Evolutionary conservation across 2,113 vertebrate species (phyloP), one percentile per base, ranked within the genome.

Genomic region (Cichladusa arquata): DNA sequence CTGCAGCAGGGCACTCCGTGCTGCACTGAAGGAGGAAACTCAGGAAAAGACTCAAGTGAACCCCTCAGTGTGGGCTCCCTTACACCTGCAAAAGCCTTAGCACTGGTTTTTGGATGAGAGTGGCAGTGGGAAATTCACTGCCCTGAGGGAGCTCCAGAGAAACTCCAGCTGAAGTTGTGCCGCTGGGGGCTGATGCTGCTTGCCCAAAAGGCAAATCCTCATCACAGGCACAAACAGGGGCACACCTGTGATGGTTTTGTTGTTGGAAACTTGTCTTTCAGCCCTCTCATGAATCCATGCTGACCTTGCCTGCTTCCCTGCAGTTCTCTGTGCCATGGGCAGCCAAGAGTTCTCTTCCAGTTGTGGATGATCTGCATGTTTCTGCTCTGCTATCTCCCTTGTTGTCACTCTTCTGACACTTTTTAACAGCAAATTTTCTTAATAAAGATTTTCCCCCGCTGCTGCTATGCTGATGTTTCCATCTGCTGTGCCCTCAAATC

Each of bases 1-100:
- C 2, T 2, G 33, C 58, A 38, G 26, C 12, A 6, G 36, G 4
- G 28, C 1, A 1, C 45, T 47, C 0, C 0, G 3, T 48, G 33
- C 65, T 34, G 54, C 14, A 18, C 24, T 26, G 23, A 5, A 77
- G 34, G 33, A n/a, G 67, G 8, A 64, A 71, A 40, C 14, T 22
- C 14, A 10, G 23, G 31, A 31, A 36, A 40, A 42, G 13, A 20
- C 16, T 78, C 9, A 19, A 1, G 0, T 40, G 47, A 61, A 19
- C 51, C 31, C 29, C 23, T 11, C 31, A 12, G 5, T 8, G 44
- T 72, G 58, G 24, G n/a, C 29, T 53, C 36, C 36, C 53, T 67
- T 1, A 4, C 6, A 13, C 44, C 38, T 81, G 51, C 10, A 44
- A 31, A 22, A 47, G n/a, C 50, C 36, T 48, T 38, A 17, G 20